These are phyloP conservation scores for Eledone cirrhosa DNA, from an alignment of 2,888 invertebrate species.

Conservation along the genomic window DNA sequence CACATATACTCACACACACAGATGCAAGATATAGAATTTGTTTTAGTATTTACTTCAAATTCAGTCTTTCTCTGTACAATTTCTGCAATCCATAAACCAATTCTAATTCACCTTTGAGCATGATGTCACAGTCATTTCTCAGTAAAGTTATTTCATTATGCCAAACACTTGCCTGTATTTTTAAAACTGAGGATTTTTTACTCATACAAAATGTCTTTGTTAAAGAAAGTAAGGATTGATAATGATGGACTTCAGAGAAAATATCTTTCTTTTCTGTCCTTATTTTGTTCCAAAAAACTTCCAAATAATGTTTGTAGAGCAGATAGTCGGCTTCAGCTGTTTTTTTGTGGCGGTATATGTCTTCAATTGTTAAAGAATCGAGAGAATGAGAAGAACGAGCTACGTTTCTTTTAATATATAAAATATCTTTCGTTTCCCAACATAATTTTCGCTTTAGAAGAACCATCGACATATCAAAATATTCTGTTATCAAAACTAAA, in stretches of 20 bases:
- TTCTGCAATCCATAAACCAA: background rate
- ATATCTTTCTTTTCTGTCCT: conserved; percentile 35
- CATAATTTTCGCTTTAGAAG: conserved; percentile 54
- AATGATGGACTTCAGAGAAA: conserved; percentile 38
- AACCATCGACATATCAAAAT: conserved; percentile 61
- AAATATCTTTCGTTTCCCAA: conserved; percentile 56
- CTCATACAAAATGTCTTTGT: background rate
- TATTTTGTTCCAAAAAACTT: conserved; percentile 43
- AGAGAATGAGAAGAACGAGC: background rate
- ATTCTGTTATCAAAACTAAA: conserved; percentile 58
- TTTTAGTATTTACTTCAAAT: background rate
- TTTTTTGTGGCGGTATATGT: conserved; percentile 36
- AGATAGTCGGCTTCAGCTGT: conserved; percentile 52
- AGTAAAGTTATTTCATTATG: background rate
- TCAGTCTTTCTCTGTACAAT: background rate
- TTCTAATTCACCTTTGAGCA: background rate
- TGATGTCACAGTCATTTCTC: background rate
- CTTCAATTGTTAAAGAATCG: conserved; percentile 25
- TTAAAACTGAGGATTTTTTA: too few species aligned
- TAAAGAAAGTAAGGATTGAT: background rate
- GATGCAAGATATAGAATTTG: too few species aligned
- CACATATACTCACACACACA: too few species aligned
- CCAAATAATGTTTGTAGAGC: conserved; percentile 51
- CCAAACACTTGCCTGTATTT: background rate
- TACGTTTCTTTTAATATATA: conserved; percentile 44